These are phyloP conservation scores for Lasioglossum oenotherae DNA, from an alignment of 2,888 invertebrate species.

Conservation along the genomic window DNA sequence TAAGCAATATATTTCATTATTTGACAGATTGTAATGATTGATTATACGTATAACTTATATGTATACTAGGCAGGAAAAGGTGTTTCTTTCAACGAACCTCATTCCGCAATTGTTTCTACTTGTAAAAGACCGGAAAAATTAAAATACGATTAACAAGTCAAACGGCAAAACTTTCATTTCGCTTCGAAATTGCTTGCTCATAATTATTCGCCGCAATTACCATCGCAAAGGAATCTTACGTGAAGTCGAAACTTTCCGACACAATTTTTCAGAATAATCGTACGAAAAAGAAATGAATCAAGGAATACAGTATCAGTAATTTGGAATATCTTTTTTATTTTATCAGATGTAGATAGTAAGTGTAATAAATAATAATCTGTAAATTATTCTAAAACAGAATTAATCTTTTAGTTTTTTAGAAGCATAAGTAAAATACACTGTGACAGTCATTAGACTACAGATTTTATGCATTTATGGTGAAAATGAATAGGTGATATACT, in stretches of 20 bases:
- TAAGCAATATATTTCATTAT: background rate
- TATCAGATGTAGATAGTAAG: background rate
- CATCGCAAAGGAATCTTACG: constrained; percentile 45
- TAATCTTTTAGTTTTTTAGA: background rate
- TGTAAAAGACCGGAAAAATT: constrained; percentile 33
- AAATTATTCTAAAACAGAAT: background rate
- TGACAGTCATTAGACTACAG: background rate
- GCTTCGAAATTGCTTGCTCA: constrained; percentile 22
- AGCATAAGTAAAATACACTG: background rate
- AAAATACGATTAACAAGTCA: constrained; percentile 48
- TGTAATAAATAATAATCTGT: background rate
- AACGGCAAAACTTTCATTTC: constrained; percentile 35
- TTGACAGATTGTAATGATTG: background rate
- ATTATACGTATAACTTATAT: background rate
- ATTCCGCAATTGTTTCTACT: background rate
- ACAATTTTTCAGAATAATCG: constrained; percentile 24
- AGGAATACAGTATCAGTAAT: background rate
- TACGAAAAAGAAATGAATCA: background rate
- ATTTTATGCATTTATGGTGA: background rate
- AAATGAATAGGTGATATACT: background rate
- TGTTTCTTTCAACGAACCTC: background rate
- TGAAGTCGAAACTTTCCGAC: constrained; percentile 22
- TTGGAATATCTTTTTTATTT: no score
- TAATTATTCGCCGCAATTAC: constrained; percentile 49
- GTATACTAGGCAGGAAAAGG: background rate